These are phyloP conservation scores for Leptogaster cylindrica DNA, from an alignment of 2,888 invertebrate genomes.

Conservation along the genomic window DNA sequence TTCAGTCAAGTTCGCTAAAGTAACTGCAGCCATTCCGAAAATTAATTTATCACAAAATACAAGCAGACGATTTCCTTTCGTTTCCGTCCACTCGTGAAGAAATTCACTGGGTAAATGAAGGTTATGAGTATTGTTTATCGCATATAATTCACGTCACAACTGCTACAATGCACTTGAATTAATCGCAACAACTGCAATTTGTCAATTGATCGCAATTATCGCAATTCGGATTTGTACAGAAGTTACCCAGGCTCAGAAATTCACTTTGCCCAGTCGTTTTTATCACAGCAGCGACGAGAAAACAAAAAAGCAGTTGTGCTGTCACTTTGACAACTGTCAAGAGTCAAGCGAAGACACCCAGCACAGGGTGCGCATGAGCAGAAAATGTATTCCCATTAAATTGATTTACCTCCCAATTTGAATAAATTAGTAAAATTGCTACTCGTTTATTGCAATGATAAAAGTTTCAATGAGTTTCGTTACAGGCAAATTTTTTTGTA, in stretches of 20 bases:
- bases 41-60: not conserved
- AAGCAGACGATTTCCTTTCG: not conserved
- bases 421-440: too few relatives aligned
- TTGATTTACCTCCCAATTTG: too few relatives aligned
- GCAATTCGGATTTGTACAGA: slow-evolving; percentile 5
- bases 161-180: not conserved
- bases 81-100: not conserved
- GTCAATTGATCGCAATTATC: slow-evolving; percentile 21
- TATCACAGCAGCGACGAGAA: not conserved
- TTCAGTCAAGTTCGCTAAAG: slow-evolving; percentile 66
- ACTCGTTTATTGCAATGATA: too few relatives aligned
- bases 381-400: too few relatives aligned
- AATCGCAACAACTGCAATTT: slow-evolving; percentile 20
- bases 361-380: not conserved
- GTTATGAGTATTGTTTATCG: slow-evolving; percentile 20
- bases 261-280: not conserved
- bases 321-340: slow-evolving; percentile 3
- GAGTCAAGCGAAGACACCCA: not conserved
- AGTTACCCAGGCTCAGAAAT: too few relatives aligned
- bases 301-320: not conserved
- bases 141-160: slow-evolving; percentile 7
- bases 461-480: too few relatives aligned
- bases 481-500: too few relatives aligned
- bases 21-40: slow-evolving; percentile 26
- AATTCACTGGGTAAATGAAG: slow-evolving; percentile 9